Evolutionary conservation across 2,797 vertebrate genomes (phyloP), one percentile per base, ranked within the genome.

Genomic region (Buphagus erythrorhynchus): DNA sequence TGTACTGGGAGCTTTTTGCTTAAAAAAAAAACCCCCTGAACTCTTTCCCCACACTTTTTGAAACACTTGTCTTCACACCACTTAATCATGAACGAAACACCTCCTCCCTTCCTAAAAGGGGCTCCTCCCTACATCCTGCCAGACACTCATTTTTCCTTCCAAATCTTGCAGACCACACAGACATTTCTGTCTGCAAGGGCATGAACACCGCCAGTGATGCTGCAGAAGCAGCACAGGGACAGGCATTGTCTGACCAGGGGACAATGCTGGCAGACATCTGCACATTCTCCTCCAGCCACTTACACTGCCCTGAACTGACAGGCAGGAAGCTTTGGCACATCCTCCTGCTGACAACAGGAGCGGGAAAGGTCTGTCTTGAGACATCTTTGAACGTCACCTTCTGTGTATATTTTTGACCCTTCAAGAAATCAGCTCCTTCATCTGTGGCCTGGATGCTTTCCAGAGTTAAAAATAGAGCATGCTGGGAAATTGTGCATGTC

Each of bases 391-490:
- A 33, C 26, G 24, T 17, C 59, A 33, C 25, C 28, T 28, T 68
- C n/a, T 10, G 22, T 26, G 18, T 28, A 10, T 66, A 81, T 81
- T 85, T 95, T 45, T 88, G 54, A 80, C 17, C 20, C 46, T 59
- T 84, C 35, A 40, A 83, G 61, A 8, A 5, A 77, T n/a, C 28
- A 14, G 45, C n/a, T 83, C n/a, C 67, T 62, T 63, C 42, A 68
- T 75, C 51, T 58, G 10, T 2, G 5, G 25, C 31, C 51, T 68
- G 76, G 55, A 49, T 48, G n/a, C 33, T 35, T 93, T 94, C 66
- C 88, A 94, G 76, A 58, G 31, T 40, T 90, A 84, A 66, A 95
- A 93, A 95, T 69, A 84, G 40, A 91, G 54, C 14, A 42, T 20
- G 26, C 36, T 51, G 73, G 46, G 67, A 95, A 86, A 63, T 10